Percentiles rank a stretch among this genome's conserved stretches.
Evolutionary conservation across 2,113 vertebrate genomes (phyloP).

Genomic region (Lanius collurio): DNA sequence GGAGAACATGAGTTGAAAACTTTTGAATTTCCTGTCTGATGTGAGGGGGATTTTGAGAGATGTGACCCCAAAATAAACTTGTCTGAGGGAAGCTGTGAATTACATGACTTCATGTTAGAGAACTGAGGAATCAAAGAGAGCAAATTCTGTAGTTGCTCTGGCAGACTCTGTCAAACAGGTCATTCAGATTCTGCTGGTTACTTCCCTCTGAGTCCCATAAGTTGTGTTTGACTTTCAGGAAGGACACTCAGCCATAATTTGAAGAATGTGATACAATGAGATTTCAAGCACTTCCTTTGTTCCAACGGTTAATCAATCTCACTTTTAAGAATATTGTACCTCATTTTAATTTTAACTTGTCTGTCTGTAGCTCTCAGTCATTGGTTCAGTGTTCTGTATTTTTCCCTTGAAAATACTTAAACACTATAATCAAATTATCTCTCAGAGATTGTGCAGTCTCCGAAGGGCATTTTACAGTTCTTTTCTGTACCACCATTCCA

Average conservation of each 20-base stretch:
- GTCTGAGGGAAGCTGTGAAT: not conserved
- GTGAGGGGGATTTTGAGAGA: not conserved
- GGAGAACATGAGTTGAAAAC: not conserved
- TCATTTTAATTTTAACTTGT: conserved; percentile 60
- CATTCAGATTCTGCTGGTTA: not conserved
- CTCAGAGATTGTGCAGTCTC: conserved; percentile 23
- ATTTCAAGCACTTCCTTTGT: conserved; percentile 43
- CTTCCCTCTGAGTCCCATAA: not conserved
- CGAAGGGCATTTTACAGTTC: not conserved
- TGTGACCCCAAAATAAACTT: not conserved
- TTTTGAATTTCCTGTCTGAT: not conserved
- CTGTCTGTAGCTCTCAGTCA: conserved; percentile 12
- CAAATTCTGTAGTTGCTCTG: not conserved
- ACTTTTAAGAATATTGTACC: conserved; percentile 45
- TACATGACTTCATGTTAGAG: not conserved
- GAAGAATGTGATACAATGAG: not conserved
- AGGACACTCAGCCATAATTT: conserved; percentile 14
- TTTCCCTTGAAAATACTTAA: conserved; percentile 53
- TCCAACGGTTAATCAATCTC: conserved; percentile 58
- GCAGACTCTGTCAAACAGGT: not conserved
- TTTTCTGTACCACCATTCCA: not conserved
- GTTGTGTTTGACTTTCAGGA: conserved; percentile 50
- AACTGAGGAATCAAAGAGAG: not conserved
- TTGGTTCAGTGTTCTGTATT: conserved; percentile 32
- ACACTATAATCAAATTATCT: conserved; percentile 48